Base-by-base conservation (phyloP, 2,797 vertebrate genomes). In the Chelon labrosus region DNA sequence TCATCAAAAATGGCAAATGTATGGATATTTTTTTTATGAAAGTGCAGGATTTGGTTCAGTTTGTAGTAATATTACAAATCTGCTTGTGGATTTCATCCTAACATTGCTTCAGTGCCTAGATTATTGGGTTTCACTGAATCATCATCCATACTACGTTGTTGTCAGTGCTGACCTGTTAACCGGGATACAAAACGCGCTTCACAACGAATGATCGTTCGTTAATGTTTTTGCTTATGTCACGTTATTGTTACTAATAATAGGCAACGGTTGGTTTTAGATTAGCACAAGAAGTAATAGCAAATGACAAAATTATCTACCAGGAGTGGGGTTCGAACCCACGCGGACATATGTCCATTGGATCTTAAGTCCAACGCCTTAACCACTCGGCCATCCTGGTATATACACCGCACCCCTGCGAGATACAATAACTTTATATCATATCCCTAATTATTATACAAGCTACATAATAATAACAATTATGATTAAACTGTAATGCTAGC, bases 331-430 rank as follows among this genome's bases (percentile, higher is more conserved):
- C 94, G 94, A 95, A 95, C 94, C 95, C 95, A 95, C 95, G 94
- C 94, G 94, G 94, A 95, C 94, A 94, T 90, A 90, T 87, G 93
- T 95, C 95, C 95, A 95, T 95, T 95, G 95, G 95, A 95, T 95
- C 94, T 95, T 95, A 95, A 95, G 94, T 95, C 94, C 95, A 95
- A 95, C 94, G 95, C 94, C 95, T 95, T 95, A 95, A 95, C 95
- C 95, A 95, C 94, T 95, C 94, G 95, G 94, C 94, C 95, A 95
- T 95, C 95, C 94, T 95, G 94, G 94, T 95, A 0, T n/a, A 63
- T 5, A 76, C 39, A 83, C 37, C 10, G 0, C 13, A 16, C 0
- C 3, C 0, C 3, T 4, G 17, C n/a, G 31, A 5, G 4, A 31
- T 31, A 31, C 31, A 31, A 7, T 31, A 31, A 1, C 4, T 31